Conservation (phyloP, 2,797 vertebrate species). For the Gymnopithys bicolor region DNA sequence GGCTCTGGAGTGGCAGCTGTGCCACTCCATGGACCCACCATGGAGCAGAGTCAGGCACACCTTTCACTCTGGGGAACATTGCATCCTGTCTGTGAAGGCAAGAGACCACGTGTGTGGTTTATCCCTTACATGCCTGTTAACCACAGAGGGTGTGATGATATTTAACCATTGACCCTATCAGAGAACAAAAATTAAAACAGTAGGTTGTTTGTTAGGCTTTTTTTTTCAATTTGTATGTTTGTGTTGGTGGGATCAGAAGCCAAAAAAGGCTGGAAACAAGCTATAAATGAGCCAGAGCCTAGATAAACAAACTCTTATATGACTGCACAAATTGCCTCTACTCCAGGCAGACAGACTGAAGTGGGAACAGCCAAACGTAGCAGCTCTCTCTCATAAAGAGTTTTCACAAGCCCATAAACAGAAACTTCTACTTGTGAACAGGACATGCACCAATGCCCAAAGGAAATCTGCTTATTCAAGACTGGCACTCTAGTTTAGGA, state of each 20-base stretch:
- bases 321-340: no score
- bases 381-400: neutral
- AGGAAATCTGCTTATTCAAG: neutral
- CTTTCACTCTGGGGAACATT: neutral
- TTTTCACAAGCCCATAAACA: neutral
- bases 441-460: neutral
- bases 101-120: accelerated
- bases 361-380: neutral
- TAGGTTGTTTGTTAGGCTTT: neutral
- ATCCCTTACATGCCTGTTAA: neutral
- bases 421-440: neutral
- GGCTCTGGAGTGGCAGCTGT: neutral
- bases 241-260: neutral
- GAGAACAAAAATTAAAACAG: neutral
- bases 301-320: neutral
- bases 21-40: accelerated
- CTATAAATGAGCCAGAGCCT: neutral
- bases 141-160: neutral
- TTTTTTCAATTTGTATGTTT: neutral
- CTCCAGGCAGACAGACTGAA: neutral
- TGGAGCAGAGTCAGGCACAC: neutral
- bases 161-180: neutral
- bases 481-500: neutral
- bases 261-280: neutral
- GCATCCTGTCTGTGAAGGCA: neutral